Conservation (phyloP, 2,113 vertebrate genomes). For the Petroica traversi region DNA sequence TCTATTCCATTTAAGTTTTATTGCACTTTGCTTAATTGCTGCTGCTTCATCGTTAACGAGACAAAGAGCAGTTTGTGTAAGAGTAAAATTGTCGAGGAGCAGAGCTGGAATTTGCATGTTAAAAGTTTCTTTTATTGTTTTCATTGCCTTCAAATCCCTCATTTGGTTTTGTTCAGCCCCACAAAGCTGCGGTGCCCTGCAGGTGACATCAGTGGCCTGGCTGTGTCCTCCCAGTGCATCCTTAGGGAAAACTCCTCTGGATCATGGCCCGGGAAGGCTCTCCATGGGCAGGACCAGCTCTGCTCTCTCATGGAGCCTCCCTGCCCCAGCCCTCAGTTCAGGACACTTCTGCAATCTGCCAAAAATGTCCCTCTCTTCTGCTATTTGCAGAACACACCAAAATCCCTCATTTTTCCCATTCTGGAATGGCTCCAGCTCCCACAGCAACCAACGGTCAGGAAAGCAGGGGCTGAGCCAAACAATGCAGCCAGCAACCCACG, state of each 20-base stretch:
- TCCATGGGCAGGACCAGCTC: background rate
- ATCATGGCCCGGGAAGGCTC: accelerated
- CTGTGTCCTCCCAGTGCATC: background rate
- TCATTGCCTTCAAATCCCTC: background rate
- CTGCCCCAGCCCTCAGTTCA: background rate
- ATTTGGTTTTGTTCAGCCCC: background rate
- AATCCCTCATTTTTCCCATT: background rate
- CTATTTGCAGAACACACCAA: background rate
- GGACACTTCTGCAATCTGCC: background rate
- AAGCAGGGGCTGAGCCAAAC: background rate
- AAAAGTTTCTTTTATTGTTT: background rate
- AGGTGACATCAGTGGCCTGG: background rate
- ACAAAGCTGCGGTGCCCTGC: background rate
- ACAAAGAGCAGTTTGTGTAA: conserved; percentile 11
- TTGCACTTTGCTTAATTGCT: conserved; percentile 51
- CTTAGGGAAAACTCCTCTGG: background rate
- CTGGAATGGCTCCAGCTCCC: background rate
- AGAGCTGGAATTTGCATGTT: conserved; percentile 35
- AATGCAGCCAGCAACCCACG: background rate
- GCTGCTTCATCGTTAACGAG: conserved; percentile 31
- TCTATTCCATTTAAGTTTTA: conserved; percentile 23
- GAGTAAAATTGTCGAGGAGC: background rate
- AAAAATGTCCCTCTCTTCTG: background rate
- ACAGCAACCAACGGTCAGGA: background rate
- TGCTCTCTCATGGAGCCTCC: accelerated